A percentile compares a stretch with the other conserved stretches of the same genome.
These are phyloP conservation scores for Ametastegia equiseti DNA, from an alignment of 2,888 invertebrate genomes.

Conservation along the genomic window DNA sequence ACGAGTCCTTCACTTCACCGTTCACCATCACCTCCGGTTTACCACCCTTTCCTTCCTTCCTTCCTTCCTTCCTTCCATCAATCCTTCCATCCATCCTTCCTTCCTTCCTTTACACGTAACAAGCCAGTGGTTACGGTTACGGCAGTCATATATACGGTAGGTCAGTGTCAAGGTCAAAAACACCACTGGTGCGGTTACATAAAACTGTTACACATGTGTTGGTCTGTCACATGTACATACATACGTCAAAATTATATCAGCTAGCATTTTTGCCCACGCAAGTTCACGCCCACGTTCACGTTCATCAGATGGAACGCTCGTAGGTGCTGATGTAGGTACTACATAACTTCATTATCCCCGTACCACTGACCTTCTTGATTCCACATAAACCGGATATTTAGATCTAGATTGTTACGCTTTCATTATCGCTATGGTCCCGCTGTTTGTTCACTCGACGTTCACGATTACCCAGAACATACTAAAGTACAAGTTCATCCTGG, in stretches of 20 bases:
- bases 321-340: no score
- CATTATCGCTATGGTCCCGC: no score
- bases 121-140: background rate
- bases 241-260: no score
- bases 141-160: slow-evolving; percentile 49
- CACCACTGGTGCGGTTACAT: slow-evolving; percentile 8
- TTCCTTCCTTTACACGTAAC: slow-evolving; percentile 1
- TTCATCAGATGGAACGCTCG: no score
- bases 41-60: background rate
- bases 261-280: no score
- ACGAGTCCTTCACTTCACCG: slow-evolving; percentile 47
- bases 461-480: no score
- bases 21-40: slow-evolving; percentile 49
- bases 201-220: no score
- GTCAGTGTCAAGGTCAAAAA: slow-evolving; percentile 73
- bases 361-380: no score
- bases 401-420: background rate
- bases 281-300: background rate
- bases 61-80: background rate
- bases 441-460: no score
- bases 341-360: no score
- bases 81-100: background rate
- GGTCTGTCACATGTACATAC: background rate
- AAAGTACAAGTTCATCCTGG: no score
- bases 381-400: background rate